These are phyloP conservation scores for Porites lutea DNA, from an alignment of 64 coral and sea anemone species.

Conservation along the genomic window DNA sequence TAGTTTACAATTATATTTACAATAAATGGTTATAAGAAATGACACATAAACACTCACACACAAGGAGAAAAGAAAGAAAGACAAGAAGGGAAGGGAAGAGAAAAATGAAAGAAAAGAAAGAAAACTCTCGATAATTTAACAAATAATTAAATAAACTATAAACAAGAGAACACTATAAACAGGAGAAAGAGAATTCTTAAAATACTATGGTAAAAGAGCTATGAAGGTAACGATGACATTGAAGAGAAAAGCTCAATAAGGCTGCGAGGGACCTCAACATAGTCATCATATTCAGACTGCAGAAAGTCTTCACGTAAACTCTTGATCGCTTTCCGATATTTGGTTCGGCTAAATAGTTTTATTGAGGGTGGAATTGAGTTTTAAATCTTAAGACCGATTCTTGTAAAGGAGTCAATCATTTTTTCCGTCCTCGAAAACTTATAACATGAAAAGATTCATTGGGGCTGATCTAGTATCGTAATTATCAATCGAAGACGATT, in stretches of 20 bases:
- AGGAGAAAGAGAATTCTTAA: not conserved
- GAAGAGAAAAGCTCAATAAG: not conserved
- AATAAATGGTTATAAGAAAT: not conserved
- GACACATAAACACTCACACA: not conserved
- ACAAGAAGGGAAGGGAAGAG: not conserved
- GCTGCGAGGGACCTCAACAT: not conserved
- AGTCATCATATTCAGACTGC: conserved; percentile 20
- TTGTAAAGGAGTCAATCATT: too few species aligned
- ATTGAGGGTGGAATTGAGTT: conserved; percentile 16
- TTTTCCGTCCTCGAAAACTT: too few species aligned
- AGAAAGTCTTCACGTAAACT: conserved; percentile 2
- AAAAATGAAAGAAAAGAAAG: not conserved
- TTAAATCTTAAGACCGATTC: conserved; percentile 10
- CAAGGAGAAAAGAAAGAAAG: not conserved
- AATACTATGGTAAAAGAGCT: not conserved
- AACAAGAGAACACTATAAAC: too few species aligned
- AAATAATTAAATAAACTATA: too few species aligned
- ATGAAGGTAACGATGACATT: not conserved
- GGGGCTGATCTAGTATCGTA: too few species aligned
- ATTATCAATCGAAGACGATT: too few species aligned
- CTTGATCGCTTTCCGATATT: conserved; percentile 4
- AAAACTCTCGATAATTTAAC: too few species aligned
- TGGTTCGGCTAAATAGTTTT: too few species aligned
- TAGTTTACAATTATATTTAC: not conserved
- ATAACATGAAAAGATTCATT: too few species aligned